Evolutionary conservation across 2,113 vertebrate species (phyloP), one percentile per base, ranked within the genome.

Genomic region (Mustela lutreola): DNA sequence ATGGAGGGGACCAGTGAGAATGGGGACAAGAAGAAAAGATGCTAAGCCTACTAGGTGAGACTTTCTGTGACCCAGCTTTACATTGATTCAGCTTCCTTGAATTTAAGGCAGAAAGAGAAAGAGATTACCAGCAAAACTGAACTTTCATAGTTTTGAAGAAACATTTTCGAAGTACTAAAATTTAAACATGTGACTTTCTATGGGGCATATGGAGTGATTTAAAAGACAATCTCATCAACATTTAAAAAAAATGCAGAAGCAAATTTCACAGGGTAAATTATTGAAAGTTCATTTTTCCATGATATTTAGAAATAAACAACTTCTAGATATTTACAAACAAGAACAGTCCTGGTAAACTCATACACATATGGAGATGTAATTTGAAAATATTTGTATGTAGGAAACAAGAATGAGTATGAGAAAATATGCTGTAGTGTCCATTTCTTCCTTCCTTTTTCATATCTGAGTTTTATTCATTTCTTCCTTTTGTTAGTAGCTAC

Each of bases 311-410:
- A 48, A 62, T 58, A 87, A 90, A 48, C 21, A 92, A 31, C 60
- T 70, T 63, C 12, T 88, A 73, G 39, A 33, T 73, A 75, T 7
- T 42, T 62, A 86, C 65, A 91, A 76, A n/a, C 14, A 84, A 80
- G 50, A 4, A 80, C 8, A 39, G 6, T n/a, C 31, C 2, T 60
- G 42, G 24, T 26, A 53, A 88, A 42, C 0, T 26, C 21, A 58
- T 45, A 58, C 22, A 71, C 28, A 8, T 56, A 60, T 45, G 10
- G 4, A 71, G 39, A 87, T 63, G 9, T 33, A 73, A 87, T 89
- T 93, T 96, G 4, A 60, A 93, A 73, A 62, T 67, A 88, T 24
- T 79, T 83, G 16, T 60, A 82, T 80, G 70, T n/a, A 95, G 36
- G 60, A 90, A 50, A 31, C 11, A 76, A 92, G 11, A 82, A 86